Evolutionary conservation across 2,113 vertebrate genomes (phyloP).

Genomic region (Nothocercus julius): DNA sequence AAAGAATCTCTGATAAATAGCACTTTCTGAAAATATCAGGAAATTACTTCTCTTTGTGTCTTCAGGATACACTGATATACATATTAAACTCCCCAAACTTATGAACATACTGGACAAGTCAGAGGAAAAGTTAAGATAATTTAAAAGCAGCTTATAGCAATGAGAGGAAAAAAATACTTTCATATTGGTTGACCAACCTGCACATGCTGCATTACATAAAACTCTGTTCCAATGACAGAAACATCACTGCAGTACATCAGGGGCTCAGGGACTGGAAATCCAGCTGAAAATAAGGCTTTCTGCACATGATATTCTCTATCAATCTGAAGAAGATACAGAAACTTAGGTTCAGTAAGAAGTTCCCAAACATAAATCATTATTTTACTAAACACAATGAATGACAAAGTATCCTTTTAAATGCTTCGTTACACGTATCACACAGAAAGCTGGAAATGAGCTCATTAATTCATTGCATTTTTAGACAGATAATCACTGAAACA

Average conservation of each 20-base stretch:
- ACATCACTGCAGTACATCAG: conserved; percentile 84
- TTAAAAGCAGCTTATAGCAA: background rate
- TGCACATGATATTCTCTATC: conserved; percentile 91
- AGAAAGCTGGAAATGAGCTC: background rate
- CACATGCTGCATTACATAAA: conserved; percentile 93
- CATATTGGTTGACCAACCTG: conserved; percentile 71
- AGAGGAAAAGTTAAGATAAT: background rate
- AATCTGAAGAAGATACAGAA: conserved; percentile 76
- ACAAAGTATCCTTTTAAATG: background rate
- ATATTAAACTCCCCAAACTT: background rate
- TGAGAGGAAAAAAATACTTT: background rate
- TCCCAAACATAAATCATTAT: background rate
- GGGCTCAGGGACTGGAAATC: conserved; percentile 91
- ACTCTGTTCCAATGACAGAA: conserved; percentile 90
- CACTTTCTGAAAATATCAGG: background rate
- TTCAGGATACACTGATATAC: too few species aligned
- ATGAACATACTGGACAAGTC: background rate
- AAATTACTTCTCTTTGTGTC: background rate
- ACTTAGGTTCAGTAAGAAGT: background rate
- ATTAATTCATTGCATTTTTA: background rate
- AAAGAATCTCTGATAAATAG: background rate
- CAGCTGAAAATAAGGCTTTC: conserved; percentile 83
- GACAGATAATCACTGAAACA: background rate
- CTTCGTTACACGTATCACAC: background rate
- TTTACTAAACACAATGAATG: background rate